A percentile compares a stretch with the other conserved stretches of the same genome.
Conservation (phyloP, 2,888 invertebrate genomes). For the Agrotis exclamationis region DNA sequence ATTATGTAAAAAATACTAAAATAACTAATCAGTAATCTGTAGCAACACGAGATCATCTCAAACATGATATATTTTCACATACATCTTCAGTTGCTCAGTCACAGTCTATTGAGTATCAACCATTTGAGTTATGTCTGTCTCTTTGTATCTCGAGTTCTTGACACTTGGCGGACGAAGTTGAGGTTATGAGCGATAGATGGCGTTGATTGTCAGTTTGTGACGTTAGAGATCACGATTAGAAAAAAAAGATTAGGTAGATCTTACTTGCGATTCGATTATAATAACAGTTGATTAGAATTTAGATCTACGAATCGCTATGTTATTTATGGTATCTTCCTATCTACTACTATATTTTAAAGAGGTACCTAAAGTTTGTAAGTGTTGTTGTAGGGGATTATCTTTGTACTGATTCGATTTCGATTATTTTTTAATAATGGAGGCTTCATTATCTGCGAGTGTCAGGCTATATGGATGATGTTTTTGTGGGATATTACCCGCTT, state of each 20-base stretch:
- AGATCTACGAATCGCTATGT: no score
- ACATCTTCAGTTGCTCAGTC: slow-evolving; percentile 36
- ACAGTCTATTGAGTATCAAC: slow-evolving; percentile 52
- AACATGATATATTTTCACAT: slow-evolving; percentile 45
- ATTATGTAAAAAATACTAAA: not conserved
- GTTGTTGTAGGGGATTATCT: no score
- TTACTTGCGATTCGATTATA: no score
- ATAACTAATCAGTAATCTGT: not conserved
- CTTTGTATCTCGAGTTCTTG: slow-evolving; percentile 34
- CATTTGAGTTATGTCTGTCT: slow-evolving; percentile 39
- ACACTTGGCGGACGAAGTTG: slow-evolving; percentile 11
- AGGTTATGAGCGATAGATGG: slow-evolving; percentile 55
- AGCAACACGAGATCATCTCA: slow-evolving; percentile 19
- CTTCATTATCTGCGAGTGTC: no score
- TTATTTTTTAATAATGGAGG: no score
- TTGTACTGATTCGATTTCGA: no score
- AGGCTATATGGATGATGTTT: no score
- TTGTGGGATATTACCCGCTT: no score
- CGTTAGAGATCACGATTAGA: slow-evolving; percentile 29
- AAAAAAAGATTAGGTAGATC: no score
- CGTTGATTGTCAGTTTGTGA: slow-evolving; percentile 19
- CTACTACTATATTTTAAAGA: no score
- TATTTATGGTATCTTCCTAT: no score
- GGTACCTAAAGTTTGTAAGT: no score
- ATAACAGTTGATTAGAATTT: not conserved